These are phyloP conservation scores for Plutella xylostella DNA, from an alignment of 2,888 invertebrate genomes.

Conservation along the genomic window DNA sequence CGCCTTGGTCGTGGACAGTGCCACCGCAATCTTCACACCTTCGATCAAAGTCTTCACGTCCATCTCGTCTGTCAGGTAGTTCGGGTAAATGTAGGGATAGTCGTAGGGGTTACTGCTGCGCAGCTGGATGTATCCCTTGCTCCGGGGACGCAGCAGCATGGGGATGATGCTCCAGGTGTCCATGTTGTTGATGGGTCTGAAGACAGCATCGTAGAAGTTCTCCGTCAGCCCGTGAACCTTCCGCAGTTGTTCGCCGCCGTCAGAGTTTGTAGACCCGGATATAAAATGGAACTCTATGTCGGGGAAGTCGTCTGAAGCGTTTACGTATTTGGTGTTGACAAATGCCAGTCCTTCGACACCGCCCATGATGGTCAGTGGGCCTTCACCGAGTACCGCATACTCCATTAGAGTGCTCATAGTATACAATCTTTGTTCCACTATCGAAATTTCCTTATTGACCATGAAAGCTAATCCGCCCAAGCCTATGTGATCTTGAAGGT, in stretches of 20 bases:
- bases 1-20: constrained; percentile 82
- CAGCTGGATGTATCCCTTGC: constrained; percentile 84
- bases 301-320: constrained; percentile 83
- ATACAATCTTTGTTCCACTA: constrained; percentile 83
- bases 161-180: constrained; percentile 89
- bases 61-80: constrained; percentile 85
- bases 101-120: constrained; percentile 87
- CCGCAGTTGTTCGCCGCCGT: constrained; percentile 84
- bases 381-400: constrained; percentile 86
- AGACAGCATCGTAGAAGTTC: constrained; percentile 79
- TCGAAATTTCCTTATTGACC: constrained; percentile 81
- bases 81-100: constrained; percentile 91
- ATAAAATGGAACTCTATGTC: constrained; percentile 92
- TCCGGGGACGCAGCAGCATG: constrained; percentile 85
- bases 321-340: constrained; percentile 88
- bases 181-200: constrained; percentile 78
- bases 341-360: constrained; percentile 92
- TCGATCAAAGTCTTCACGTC: constrained; percentile 86
- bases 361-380: constrained; percentile 87
- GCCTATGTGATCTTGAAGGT: constrained; percentile 91
- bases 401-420: constrained; percentile 83
- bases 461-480: constrained; percentile 87
- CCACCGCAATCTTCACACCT: constrained; percentile 86
- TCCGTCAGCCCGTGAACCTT: constrained; percentile 84
- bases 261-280: constrained; percentile 88